phyloP scores from a whole-genome alignment of 2,888 invertebrate genomes.

The Polyploca ridens region DNA sequence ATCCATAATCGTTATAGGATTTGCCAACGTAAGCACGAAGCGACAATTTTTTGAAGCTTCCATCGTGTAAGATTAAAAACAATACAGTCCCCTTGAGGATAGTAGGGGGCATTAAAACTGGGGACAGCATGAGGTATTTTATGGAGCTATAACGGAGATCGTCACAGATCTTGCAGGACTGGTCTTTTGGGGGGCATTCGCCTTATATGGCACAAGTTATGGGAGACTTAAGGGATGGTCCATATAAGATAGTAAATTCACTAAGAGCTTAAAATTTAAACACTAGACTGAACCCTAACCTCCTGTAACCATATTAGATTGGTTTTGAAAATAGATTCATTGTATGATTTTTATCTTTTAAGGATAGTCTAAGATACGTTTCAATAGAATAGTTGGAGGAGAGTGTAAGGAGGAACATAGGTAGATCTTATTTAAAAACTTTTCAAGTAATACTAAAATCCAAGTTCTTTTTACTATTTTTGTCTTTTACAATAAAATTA shows the following conservation, averaged over 20 bases:
- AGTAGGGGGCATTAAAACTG: conserved; percentile 34
- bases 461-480: too few relatives aligned
- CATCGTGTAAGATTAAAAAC: conserved; percentile 43
- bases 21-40: conserved; percentile 16
- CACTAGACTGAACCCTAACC: background rate
- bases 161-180: conserved; percentile 45
- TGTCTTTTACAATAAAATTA: too few relatives aligned
- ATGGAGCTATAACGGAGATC: conserved; percentile 46
- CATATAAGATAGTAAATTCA: conserved; percentile 1
- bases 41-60: conserved; percentile 19
- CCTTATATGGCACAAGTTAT: conserved; percentile 22
- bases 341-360: too few relatives aligned
- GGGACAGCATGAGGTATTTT: conserved; percentile 44
- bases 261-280: background rate
- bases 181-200: conserved; percentile 39
- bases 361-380: too few relatives aligned
- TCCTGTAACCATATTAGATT: background rate
- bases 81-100: conserved; percentile 39
- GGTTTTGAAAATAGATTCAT: background rate
- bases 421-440: too few relatives aligned
- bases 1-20: background rate
- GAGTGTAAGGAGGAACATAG: too few relatives aligned
- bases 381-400: too few relatives aligned
- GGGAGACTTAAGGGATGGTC: background rate
- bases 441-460: too few relatives aligned